Evolutionary conservation across 1,140 invertebrate species (phyloP).

Genomic region (Amphibalanus amphitrite): DNA sequence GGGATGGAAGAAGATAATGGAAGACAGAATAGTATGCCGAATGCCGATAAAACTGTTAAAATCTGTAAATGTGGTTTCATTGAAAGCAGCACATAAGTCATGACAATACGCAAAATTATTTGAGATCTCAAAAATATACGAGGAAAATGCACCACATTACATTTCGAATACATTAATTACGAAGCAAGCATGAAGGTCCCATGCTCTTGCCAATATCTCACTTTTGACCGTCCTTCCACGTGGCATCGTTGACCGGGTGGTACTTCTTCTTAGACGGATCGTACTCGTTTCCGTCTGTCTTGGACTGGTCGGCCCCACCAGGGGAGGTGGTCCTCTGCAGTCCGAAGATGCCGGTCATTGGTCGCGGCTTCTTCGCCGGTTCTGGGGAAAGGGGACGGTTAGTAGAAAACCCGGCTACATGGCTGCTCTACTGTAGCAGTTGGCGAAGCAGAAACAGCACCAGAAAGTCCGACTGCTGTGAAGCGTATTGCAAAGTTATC

Average conservation of each 20-base stretch:
- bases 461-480: too few relatives aligned
- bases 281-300: constrained; percentile 33
- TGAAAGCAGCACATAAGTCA: not conserved
- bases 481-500: too few relatives aligned
- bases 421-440: too few relatives aligned
- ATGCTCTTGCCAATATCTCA: constrained; percentile 27
- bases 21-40: too few relatives aligned
- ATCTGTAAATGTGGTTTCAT: too few relatives aligned
- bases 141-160: constrained; percentile 9
- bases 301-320: constrained; percentile 9
- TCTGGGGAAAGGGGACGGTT: not conserved
- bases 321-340: constrained; percentile 6
- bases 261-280: constrained; percentile 60
- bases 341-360: constrained; percentile 2
- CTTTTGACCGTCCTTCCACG: constrained; percentile 59
- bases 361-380: not conserved
- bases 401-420: too few relatives aligned
- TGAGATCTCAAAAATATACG: constrained; percentile 1
- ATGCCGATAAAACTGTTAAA: too few relatives aligned
- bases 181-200: too few relatives aligned
- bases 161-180: too few relatives aligned
- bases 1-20: too few relatives aligned
- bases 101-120: too few relatives aligned
- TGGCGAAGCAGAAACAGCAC: too few relatives aligned
- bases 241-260: constrained; percentile 77